Evolutionary conservation across 2,888 invertebrate species (phyloP).

Genomic region (Aspidiotus rigidus): DNA sequence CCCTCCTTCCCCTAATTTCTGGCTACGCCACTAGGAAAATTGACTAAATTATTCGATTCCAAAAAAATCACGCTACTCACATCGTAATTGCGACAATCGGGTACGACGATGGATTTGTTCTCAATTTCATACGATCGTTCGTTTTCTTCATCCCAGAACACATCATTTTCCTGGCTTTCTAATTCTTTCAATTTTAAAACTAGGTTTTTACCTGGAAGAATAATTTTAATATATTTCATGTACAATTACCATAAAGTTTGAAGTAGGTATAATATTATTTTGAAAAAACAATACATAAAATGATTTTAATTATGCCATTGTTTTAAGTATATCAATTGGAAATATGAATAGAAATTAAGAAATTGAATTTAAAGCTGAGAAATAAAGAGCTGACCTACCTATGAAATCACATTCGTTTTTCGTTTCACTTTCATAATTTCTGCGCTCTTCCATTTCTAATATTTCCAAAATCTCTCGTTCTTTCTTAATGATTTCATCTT

Average conservation of each 20-base stretch:
- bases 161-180: constrained; percentile 39
- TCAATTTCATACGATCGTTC: constrained; percentile 41
- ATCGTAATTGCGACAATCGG: constrained; percentile 6
- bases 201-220: constrained; percentile 46
- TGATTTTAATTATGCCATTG: too few species aligned
- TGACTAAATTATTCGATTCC: neutral
- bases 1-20: too few species aligned
- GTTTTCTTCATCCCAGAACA: constrained; percentile 14
- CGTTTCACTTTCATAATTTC: constrained; percentile 38
- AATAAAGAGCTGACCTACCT: neutral
- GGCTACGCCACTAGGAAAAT: neutral
- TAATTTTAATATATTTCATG: too few species aligned
- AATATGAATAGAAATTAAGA: neutral
- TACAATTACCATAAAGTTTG: too few species aligned
- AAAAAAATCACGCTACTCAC: neutral
- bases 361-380: constrained; percentile 10
- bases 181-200: constrained; percentile 50
- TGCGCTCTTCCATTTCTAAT: constrained; percentile 55
- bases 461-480: constrained; percentile 58
- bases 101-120: constrained; percentile 17
- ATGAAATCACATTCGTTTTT: constrained; percentile 16
- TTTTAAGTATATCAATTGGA: too few species aligned
- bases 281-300: too few species aligned
- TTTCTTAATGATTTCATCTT: constrained; percentile 61
- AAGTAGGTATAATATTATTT: too few species aligned